phyloP scores from a whole-genome alignment of 2,888 invertebrate genomes.

The Rhagonycha lutea region DNA sequence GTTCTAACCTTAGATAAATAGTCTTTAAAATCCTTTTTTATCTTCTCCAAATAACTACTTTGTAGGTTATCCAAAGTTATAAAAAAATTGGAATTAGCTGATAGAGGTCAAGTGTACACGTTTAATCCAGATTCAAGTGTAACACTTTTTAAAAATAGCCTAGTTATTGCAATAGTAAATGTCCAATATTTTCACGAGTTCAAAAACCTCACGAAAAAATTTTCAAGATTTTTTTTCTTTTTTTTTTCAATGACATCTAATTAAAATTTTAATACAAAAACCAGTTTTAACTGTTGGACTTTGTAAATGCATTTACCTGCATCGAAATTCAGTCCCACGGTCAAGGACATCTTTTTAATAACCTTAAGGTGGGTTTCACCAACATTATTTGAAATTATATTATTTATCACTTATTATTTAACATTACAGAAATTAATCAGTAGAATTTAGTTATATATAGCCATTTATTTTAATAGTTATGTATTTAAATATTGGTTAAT shows the following conservation, averaged over 20 bases:
- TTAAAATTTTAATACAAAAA: not conserved
- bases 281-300: not conserved
- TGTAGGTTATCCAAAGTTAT: not conserved
- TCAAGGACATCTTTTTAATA: not conserved
- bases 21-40: not conserved
- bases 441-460: too few species aligned
- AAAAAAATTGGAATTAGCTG: not conserved
- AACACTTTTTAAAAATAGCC: not conserved
- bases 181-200: not conserved
- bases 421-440: too few species aligned
- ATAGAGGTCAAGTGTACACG: not conserved
- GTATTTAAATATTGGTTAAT: too few species aligned
- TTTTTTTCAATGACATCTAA: not conserved
- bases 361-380: not conserved
- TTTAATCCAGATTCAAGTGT: not conserved
- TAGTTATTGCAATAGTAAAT: not conserved
- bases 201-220: not conserved
- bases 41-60: not conserved
- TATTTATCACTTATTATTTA: too few species aligned
- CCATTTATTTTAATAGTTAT: too few species aligned
- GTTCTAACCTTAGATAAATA: too few species aligned
- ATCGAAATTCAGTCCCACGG: not conserved
- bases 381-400: not conserved
- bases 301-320: not conserved
- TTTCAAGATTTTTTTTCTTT: not conserved